Conservation (phyloP, 2,113 vertebrate genomes). For the Progne subis region DNA sequence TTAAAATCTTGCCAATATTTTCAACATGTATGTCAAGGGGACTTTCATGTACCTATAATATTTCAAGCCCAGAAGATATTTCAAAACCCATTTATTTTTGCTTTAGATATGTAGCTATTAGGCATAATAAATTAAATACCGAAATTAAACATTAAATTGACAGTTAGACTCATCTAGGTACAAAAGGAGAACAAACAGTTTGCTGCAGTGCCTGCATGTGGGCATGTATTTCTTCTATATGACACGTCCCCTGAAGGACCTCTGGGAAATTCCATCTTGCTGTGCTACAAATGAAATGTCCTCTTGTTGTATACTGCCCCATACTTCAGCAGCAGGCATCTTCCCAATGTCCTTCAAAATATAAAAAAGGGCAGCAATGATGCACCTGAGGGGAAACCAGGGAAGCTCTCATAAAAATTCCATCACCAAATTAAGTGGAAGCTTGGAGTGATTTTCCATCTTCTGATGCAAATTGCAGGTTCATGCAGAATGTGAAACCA, state of each 20-base stretch:
- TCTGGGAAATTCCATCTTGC: constrained; percentile 7
- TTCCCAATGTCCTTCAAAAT: constrained; percentile 24
- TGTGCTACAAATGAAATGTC: not conserved
- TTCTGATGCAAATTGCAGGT: not conserved
- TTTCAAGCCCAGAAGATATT: not conserved
- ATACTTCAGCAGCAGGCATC: not conserved
- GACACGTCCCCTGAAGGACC: not conserved
- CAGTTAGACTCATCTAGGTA: not conserved
- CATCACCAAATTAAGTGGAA: not conserved
- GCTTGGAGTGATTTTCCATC: not conserved
- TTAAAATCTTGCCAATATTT: not conserved
- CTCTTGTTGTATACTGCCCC: not conserved
- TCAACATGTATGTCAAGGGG: not conserved
- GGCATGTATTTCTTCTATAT: not conserved
- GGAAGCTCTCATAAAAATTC: constrained; percentile 31
- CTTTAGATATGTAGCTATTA: not conserved
- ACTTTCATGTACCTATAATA: not conserved
- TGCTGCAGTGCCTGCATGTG: not conserved
- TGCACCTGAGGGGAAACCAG: not conserved
- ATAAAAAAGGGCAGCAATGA: not conserved
- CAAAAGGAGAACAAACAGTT: constrained; percentile 7
- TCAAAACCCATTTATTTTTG: not conserved
- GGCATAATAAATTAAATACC: not conserved
- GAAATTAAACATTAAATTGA: not conserved
- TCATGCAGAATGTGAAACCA: not conserved